Evolutionary conservation across 2,113 vertebrate species (phyloP), one percentile per base, ranked within the genome.

Genomic region (Chroicocephalus ridibundus): DNA sequence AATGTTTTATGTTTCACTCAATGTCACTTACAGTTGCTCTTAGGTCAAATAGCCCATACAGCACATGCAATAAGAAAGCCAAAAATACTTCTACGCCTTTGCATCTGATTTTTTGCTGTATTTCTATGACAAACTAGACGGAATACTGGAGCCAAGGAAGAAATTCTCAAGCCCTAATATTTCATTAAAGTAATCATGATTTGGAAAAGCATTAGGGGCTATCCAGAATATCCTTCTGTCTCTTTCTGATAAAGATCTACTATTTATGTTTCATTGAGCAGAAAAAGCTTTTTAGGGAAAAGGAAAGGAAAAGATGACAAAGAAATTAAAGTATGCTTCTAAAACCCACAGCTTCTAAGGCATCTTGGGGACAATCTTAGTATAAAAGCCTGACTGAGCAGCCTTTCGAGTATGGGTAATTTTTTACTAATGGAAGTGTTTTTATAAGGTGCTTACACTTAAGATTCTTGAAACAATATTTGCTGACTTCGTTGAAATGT

Each of bases 291-390:
- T 92, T 86, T 57, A 91, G 51, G 72, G 26, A 34, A 58, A 90
- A 82, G 24, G 81, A 62, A 94, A 93, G n/a, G 84, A 95, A 96
- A 96, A 92, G 60, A 89, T 5, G 34, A 71, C 22, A 72, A 94
- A 93, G 77, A 79, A 94, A 86, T 76, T 20, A 87, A 96, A 94
- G 84, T 88, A 90, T 27, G 26, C 55, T 62, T 83, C 38, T 66
- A 86, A 95, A 95, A 3, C 38, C 36, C 47, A 82, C 90, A 95
- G 49, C 44, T 90, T 93, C 60, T 86, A 78, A 93, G n/a, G 69
- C 31, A 84, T 54, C 57, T 82, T 24, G 19, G 25, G 54, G 86
- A 85, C 58, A 76, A 61, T 57, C 83, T 82, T 77, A 34, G 11
- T 93, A 79, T 65, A 85, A 87, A 92, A 87, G 12, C 40, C 52